Conservation (phyloP, 1,140 invertebrate species). For the Macrocentrus cingulum region DNA sequence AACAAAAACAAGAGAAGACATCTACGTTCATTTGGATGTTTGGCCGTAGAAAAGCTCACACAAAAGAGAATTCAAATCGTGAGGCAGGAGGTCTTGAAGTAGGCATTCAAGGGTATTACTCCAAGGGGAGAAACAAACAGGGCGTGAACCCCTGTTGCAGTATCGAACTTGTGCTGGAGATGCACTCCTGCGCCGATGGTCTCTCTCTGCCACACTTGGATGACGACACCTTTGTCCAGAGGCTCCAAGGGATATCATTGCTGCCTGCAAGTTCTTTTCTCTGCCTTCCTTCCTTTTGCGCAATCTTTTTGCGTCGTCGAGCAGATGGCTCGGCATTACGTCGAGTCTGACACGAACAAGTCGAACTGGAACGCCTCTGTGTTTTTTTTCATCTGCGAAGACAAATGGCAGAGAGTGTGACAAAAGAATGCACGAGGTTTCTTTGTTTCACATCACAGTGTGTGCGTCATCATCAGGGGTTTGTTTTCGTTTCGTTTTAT, state of each 20-base stretch:
- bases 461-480: too few species aligned
- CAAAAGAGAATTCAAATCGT: neutral
- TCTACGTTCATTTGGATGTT: neutral
- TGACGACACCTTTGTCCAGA: constrained; percentile 3
- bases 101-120: constrained; percentile 2
- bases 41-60: neutral
- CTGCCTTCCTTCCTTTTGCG: neutral
- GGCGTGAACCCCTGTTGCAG: neutral
- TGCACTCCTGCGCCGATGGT: neutral
- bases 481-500: too few species aligned
- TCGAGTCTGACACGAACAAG: neutral
- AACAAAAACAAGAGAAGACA: neutral
- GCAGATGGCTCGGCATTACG: neutral
- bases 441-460: neutral
- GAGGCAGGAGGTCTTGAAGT: neutral
- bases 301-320: neutral
- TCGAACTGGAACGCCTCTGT: neutral
- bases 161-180: neutral
- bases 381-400: neutral
- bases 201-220: neutral
- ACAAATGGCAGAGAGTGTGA: too few species aligned
- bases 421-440: neutral
- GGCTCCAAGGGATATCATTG: neutral
- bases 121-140: constrained; percentile 3
- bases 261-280: neutral